phyloP scores from a whole-genome alignment of 2,113 vertebrate species.

The Orycteropus afer region DNA sequence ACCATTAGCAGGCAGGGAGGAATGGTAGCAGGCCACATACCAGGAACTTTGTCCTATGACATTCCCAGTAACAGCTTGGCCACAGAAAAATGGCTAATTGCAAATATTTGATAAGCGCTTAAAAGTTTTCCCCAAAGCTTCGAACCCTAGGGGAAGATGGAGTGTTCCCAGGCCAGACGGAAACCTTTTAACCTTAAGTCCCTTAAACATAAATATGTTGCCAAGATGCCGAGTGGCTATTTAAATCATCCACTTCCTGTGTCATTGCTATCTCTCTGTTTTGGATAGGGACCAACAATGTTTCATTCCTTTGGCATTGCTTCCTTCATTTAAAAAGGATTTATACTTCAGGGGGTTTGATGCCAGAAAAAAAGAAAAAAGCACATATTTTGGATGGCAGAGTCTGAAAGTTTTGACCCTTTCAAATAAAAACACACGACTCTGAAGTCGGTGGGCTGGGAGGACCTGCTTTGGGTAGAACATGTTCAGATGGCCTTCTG shows the following conservation, averaged over 20 bases:
- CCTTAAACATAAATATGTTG: conserved; percentile 77
- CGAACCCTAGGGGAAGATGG: conserved; percentile 74
- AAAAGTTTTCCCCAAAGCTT: conserved; percentile 80
- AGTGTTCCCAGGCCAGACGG: conserved; percentile 82
- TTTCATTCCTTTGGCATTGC: conserved; percentile 80
- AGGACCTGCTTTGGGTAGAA: conserved; percentile 5
- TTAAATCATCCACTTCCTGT: conserved; percentile 84
- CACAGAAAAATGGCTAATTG: conserved; percentile 77
- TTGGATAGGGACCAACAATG: conserved; percentile 81
- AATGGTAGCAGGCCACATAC: neutral
- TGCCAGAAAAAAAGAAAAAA: conserved; percentile 47
- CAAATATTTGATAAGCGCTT: conserved; percentile 81
- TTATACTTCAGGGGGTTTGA: conserved; percentile 84
- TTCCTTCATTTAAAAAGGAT: conserved; percentile 85
- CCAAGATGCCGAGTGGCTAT: conserved; percentile 80
- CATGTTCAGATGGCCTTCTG: conserved; percentile 30
- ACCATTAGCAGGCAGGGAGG: neutral
- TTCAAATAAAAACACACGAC: conserved; percentile 75
- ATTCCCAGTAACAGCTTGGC: conserved; percentile 46
- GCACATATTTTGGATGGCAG: conserved; percentile 74
- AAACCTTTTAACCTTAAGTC: conserved; percentile 81
- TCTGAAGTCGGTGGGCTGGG: conserved; percentile 10
- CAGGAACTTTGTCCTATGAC: neutral
- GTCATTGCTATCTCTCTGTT: conserved; percentile 82
- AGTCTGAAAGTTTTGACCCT: conserved; percentile 78